phyloP scores from a whole-genome alignment of 2,888 invertebrate species.

The Drosophila cyrtoloma region DNA sequence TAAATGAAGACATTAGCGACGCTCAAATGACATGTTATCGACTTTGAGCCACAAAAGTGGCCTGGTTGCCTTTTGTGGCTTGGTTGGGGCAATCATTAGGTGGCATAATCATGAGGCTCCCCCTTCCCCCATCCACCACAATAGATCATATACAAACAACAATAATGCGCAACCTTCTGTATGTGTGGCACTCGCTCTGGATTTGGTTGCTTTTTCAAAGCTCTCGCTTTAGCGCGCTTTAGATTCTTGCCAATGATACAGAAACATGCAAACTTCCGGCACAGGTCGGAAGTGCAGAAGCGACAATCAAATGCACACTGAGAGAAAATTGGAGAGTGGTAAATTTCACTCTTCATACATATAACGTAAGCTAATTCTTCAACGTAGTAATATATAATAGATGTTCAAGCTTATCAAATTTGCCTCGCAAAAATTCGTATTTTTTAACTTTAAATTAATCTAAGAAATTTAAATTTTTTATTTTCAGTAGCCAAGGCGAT shows the following conservation, averaged over 20 bases:
- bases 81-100: constrained; percentile 40
- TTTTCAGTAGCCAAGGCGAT: neutral
- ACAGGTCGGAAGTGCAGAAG: constrained; percentile 61
- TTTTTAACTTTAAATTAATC: neutral
- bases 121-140: neutral
- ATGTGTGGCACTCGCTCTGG: constrained; percentile 12
- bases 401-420: neutral
- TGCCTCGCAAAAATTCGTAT: accelerated
- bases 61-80: neutral
- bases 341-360: neutral
- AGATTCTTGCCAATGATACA: constrained; percentile 79
- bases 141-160: constrained; percentile 60
- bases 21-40: constrained; percentile 81
- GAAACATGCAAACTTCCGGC: constrained; percentile 78
- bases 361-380: constrained; percentile 32
- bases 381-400: neutral
- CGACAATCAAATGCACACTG: constrained; percentile 38
- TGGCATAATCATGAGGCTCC: neutral
- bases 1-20: constrained; percentile 80
- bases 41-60: constrained; percentile 30
- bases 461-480: neutral
- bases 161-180: constrained; percentile 61
- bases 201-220: constrained; percentile 61
- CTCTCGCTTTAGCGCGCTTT: constrained; percentile 74
- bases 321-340: neutral